phyloP scores from a whole-genome alignment of 2,113 vertebrate species.

The Chloropsis hardwickii region DNA sequence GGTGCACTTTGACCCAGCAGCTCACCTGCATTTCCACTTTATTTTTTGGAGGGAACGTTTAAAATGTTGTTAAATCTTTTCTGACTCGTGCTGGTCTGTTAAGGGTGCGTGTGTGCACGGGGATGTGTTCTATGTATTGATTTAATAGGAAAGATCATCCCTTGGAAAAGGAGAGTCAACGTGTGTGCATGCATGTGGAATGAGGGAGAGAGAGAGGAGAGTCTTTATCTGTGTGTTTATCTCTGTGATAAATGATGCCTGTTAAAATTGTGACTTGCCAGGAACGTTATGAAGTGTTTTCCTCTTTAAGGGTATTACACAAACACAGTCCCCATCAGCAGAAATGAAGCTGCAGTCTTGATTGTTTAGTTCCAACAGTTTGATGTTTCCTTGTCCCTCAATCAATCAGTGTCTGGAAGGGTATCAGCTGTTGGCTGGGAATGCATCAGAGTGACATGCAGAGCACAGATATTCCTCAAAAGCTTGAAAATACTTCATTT shows the following conservation, averaged over 20 bases:
- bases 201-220: not conserved
- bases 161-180: not conserved
- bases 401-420: constrained; percentile 2
- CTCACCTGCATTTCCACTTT: not conserved
- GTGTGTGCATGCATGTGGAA: constrained; percentile 57
- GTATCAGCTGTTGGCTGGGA: not conserved
- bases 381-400: constrained; percentile 15
- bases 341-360: not conserved
- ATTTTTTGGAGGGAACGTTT: not conserved
- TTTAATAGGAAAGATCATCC: constrained; percentile 45
- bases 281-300: not conserved
- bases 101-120: not conserved
- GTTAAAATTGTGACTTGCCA: not conserved
- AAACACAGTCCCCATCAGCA: not conserved
- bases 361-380: constrained; percentile 33
- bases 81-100: not conserved
- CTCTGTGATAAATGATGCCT: constrained; percentile 23
- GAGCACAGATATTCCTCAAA: not conserved
- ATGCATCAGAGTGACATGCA: not conserved
- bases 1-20: not conserved
- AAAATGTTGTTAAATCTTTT: not conserved
- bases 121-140: constrained; percentile 18
- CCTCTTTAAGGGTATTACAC: not conserved
- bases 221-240: not conserved
- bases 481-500: not conserved